Evolutionary conservation across 2,113 vertebrate species (phyloP), one percentile per base, ranked within the genome.

Genomic region (Cyanistes caeruleus): DNA sequence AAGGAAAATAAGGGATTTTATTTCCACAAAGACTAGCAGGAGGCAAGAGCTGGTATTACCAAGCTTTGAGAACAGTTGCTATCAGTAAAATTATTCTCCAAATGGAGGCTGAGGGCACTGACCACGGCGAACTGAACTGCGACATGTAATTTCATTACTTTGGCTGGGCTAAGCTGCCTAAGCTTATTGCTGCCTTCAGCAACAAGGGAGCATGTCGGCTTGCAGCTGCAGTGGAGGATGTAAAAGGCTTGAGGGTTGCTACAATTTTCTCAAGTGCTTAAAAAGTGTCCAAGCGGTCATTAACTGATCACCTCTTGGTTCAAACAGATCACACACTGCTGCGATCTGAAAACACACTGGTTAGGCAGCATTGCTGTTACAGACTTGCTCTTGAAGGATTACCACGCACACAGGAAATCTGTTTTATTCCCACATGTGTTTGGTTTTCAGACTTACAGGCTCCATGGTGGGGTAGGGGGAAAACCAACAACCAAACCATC

Each of bases 371-470:
- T 17, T 35, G 24, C 52, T 2, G 0, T 41, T 53, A 87, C 46
- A 35, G 35, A 65, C 39, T 60, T 31, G 63, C 28, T 79, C 53
- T 80, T 37, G 43, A 28, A 91, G 81, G 72, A 82, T 49, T 72
- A 77, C 78, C 43, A 63, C 1, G 5, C 33, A 20, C n/a, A 44
- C 8, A 92, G 76, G 62, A 94, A 90, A 96, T 72, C 56, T 74
- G 30, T 62, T 91, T 81, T 60, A 83, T 90, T 94, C 64, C 76
- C 79, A 86, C 53, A 21, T 25, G 12, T 60, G 25, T 90, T 91
- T 75, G 33, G 7, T 89, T 96, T 89, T 90, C 88, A 96, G 88
- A 90, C 82, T 90, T 78, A 41, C 10, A 88, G 95, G 35, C 76
- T 95, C 79, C 60, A 30, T 28, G 30, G 44, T 35, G 59, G 28